Evolutionary conservation across 92 coral and sea anemone species (phyloP).

Genomic region (Isaurus tuberculatus): DNA sequence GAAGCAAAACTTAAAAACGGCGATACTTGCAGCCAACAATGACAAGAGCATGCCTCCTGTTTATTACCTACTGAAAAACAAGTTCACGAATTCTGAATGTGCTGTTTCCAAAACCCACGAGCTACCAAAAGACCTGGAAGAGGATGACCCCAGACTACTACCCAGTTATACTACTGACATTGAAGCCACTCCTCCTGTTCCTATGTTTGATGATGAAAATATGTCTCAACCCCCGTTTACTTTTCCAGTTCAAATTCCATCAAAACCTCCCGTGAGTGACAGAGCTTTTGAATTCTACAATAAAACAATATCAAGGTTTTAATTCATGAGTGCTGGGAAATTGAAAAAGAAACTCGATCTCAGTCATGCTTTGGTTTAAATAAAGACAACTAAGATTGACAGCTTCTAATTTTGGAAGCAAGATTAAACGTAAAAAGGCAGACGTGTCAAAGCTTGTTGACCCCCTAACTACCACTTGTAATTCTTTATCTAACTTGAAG

Average conservation of each 20-base stretch:
- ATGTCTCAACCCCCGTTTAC: constrained; percentile 43
- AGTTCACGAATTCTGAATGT: constrained; percentile 16
- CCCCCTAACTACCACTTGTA: constrained; percentile 50
- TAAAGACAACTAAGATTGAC: constrained; percentile 53
- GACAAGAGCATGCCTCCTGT: constrained; percentile 60
- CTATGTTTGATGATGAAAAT: constrained; percentile 38
- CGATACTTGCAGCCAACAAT: constrained; percentile 50
- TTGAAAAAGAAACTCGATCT: constrained; percentile 44
- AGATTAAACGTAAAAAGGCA: constrained; percentile 46
- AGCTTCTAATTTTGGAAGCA: constrained; percentile 54
- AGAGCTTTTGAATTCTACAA: constrained; percentile 38
- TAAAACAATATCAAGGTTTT: constrained; percentile 33
- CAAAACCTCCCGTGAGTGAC: constrained; percentile 40
- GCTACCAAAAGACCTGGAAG: constrained; percentile 35
- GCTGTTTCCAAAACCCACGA: constrained; percentile 13
- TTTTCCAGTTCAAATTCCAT: constrained; percentile 28
- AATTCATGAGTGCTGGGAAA: constrained; percentile 21
- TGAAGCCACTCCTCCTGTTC: constrained; percentile 44
- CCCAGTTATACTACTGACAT: constrained; percentile 38
- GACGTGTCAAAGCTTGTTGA: constrained; percentile 45
- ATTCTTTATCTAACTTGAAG: constrained; percentile 47
- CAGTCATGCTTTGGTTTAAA: constrained; percentile 50
- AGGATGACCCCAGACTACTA: constrained; percentile 38
- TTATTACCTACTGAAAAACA: constrained; percentile 21
- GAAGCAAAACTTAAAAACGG: constrained; percentile 47